Conservation (phyloP, 2,797 vertebrate species). For the Caiman crocodilus region DNA sequence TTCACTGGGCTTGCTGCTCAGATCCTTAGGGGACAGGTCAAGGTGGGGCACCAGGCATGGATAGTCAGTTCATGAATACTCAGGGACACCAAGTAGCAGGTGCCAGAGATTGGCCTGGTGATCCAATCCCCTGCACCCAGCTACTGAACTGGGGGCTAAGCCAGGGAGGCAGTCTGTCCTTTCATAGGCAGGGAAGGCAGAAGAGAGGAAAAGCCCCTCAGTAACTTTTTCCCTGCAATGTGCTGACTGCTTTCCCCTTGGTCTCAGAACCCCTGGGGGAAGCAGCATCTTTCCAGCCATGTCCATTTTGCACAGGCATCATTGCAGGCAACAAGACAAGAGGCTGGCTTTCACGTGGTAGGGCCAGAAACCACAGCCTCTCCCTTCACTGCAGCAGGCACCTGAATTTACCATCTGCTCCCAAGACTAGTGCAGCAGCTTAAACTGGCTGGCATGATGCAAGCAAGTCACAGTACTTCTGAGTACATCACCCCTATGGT, state of each 20-base stretch:
- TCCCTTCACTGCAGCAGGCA: neutral
- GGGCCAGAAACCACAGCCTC: neutral
- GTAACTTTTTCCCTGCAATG: neutral
- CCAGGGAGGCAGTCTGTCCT: conserved; percentile 33
- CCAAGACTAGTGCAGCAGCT: neutral
- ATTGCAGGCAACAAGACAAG: neutral
- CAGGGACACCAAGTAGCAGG: neutral
- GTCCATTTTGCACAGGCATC: neutral
- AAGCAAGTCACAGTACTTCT: neutral
- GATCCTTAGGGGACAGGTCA: neutral
- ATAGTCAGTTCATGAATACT: neutral
- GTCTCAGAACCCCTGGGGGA: no score
- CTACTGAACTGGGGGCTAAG: conserved; percentile 48
- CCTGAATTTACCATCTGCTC: neutral
- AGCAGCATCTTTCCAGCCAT: neutral
- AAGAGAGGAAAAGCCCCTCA: neutral
- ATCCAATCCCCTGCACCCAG: neutral
- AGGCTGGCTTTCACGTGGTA: neutral
- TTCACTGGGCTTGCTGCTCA: neutral
- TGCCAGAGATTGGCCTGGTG: fast-evolving
- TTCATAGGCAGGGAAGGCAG: neutral
- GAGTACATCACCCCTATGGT: neutral
- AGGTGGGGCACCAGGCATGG: fast-evolving
- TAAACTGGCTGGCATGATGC: neutral
- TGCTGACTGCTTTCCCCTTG: fast-evolving